These are phyloP conservation scores for Stigmatopora nigra DNA, from an alignment of 2,113 vertebrate genomes.

Conservation along the genomic window DNA sequence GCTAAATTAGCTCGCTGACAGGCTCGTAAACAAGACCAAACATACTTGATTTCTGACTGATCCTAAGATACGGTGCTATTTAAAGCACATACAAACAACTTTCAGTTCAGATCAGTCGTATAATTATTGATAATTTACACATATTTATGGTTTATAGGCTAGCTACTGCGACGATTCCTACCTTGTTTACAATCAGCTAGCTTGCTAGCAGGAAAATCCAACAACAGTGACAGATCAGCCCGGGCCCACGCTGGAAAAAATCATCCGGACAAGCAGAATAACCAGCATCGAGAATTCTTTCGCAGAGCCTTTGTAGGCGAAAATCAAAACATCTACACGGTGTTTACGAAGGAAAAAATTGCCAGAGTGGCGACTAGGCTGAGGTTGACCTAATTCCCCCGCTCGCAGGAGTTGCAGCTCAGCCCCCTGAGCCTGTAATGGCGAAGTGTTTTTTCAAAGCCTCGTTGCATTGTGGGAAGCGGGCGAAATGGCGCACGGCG, in stretches of 20 bases:
- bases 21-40: not conserved
- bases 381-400: constrained; percentile 51
- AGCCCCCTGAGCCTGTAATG: constrained; percentile 55
- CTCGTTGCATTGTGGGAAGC: constrained; percentile 55
- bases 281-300: constrained; percentile 42
- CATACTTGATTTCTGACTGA: not conserved
- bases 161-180: constrained; percentile 8
- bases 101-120: not conserved
- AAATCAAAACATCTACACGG: not conserved
- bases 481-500: constrained; percentile 55
- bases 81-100: not conserved
- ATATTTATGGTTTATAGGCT: not conserved
- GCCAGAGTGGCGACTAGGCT: not conserved
- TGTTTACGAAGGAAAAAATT: constrained; percentile 10
- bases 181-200: constrained; percentile 56
- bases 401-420: constrained; percentile 20
- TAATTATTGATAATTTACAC: not conserved
- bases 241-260: constrained; percentile 45
- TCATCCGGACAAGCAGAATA: constrained; percentile 34
- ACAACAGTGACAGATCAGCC: constrained; percentile 45
- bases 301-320: not conserved
- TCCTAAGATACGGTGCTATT: not conserved
- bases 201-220: constrained; percentile 44
- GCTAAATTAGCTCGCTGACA: not conserved
- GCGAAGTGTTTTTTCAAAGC: constrained; percentile 63